Conservation (phyloP, 2,888 invertebrate genomes). For the Hyalella azteca region DNA sequence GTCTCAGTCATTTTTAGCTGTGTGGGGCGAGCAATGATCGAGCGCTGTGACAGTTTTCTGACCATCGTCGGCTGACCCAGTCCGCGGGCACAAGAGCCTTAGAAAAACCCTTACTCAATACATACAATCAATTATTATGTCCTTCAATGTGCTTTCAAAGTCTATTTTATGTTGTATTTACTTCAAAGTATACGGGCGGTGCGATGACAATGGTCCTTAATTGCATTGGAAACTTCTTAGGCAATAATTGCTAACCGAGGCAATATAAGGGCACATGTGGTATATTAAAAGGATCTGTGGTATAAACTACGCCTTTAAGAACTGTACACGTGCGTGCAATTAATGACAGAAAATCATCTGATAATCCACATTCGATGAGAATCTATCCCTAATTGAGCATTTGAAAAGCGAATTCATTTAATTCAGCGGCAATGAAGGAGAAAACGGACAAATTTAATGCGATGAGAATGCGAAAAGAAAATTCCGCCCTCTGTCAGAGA, state of each 20-base stretch:
- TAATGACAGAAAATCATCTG: too few species aligned
- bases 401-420: too few species aligned
- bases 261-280: too few species aligned
- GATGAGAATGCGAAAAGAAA: background rate
- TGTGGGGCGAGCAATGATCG: constrained; percentile 21
- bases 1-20: constrained; percentile 35
- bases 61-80: constrained; percentile 27
- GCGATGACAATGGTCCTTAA: background rate
- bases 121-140: constrained; percentile 25
- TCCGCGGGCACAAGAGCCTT: background rate
- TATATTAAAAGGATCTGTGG: too few species aligned
- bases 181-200: background rate
- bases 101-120: background rate
- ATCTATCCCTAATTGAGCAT: too few species aligned
- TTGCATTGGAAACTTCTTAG: too few species aligned
- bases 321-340: too few species aligned
- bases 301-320: too few species aligned
- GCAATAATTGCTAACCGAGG: too few species aligned
- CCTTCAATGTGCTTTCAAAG: background rate
- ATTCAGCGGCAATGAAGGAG: background rate
- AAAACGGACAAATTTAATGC: background rate
- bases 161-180: background rate
- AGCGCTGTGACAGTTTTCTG: constrained; percentile 36
- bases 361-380: too few species aligned
- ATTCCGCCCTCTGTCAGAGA: background rate